These are phyloP conservation scores for Tapera naevia DNA, from an alignment of 2,797 vertebrate genomes.

Conservation along the genomic window DNA sequence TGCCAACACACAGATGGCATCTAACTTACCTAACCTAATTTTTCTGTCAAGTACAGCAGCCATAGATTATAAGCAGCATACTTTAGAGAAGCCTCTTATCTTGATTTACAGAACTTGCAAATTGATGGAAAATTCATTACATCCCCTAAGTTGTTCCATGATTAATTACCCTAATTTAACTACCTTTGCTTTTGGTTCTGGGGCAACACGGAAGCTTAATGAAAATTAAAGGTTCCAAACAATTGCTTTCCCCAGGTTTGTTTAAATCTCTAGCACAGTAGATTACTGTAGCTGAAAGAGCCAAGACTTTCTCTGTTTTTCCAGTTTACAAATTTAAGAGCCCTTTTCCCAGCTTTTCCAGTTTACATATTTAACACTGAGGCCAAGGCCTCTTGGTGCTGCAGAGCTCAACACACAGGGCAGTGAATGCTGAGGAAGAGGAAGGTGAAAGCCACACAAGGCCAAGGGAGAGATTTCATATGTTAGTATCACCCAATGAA, in stretches of 20 bases:
- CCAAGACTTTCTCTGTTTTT: background rate
- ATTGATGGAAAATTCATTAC: constrained; percentile 11
- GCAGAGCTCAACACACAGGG: background rate
- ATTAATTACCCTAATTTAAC: constrained; percentile 19
- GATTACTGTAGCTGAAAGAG: background rate
- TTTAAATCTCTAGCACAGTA: background rate
- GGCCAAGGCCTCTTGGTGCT: background rate
- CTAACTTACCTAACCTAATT: background rate
- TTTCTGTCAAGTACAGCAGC: background rate
- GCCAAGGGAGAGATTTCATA: background rate
- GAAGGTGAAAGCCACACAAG: background rate
- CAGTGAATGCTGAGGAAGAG: background rate
- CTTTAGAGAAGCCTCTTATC: background rate
- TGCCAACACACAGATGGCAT: background rate
- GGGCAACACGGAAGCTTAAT: background rate
- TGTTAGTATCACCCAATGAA: background rate
- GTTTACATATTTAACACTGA: background rate
- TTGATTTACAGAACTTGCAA: constrained; percentile 18
- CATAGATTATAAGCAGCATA: background rate
- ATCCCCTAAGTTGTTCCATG: background rate
- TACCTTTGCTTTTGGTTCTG: background rate
- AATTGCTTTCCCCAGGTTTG: background rate
- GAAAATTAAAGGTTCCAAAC: background rate
- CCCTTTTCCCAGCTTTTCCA: background rate
- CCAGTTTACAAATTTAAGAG: background rate